These are phyloP conservation scores for Agelaius tricolor DNA, from an alignment of 2,113 vertebrate genomes.

Conservation along the genomic window DNA sequence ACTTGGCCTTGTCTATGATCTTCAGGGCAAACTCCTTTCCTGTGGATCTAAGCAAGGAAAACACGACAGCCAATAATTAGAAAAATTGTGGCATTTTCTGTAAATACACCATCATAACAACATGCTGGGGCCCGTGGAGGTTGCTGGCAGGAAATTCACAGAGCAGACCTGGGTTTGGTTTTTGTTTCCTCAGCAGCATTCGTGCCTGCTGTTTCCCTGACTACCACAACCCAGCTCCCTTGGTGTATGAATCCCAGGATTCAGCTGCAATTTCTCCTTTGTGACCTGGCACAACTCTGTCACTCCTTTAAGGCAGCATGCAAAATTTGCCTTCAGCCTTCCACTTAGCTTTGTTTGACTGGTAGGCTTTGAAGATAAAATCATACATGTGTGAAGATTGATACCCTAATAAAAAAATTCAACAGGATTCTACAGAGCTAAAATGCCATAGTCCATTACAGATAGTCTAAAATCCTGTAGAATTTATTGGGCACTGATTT, in stretches of 20 bases:
- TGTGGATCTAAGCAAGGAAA: slow-evolving; percentile 80
- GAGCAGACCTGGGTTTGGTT: background rate
- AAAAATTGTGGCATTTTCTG: background rate
- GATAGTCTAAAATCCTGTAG: background rate
- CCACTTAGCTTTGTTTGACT: background rate
- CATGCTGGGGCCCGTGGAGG: background rate
- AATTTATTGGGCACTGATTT: background rate
- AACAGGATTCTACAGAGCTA: background rate
- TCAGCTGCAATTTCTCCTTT: slow-evolving; percentile 5
- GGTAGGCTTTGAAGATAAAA: background rate
- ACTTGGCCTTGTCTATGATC: slow-evolving; percentile 98
- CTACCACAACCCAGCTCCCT: slow-evolving; percentile 19
- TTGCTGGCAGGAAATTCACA: background rate
- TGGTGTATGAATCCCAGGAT: background rate
- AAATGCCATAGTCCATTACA: background rate
- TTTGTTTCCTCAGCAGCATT: background rate
- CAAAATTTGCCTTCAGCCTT: background rate
- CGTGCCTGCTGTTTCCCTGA: slow-evolving; percentile 48
- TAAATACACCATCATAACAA: background rate
- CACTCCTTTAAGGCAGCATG: background rate
- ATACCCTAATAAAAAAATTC: background rate
- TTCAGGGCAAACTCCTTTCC: slow-evolving; percentile 97
- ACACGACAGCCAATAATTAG: background rate
- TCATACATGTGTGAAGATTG: background rate
- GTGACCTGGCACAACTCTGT: background rate